These are phyloP conservation scores for Eupithecia subfuscata DNA, from an alignment of 2,888 invertebrate genomes.

Conservation along the genomic window DNA sequence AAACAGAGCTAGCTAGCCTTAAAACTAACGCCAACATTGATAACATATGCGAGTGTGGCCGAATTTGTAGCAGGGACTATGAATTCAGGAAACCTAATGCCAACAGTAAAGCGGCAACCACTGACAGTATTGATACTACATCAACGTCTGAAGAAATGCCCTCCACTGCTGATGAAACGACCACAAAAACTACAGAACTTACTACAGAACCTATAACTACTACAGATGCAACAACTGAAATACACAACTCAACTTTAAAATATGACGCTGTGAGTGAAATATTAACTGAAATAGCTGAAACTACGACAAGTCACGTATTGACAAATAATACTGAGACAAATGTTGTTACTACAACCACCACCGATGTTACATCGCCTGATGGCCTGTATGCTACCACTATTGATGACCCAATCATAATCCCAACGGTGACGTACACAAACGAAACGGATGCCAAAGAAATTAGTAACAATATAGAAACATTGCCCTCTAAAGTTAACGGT, in stretches of 20 bases:
- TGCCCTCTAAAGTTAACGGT: constrained; percentile 58
- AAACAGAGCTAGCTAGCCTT: constrained; percentile 79
- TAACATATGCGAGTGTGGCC: constrained; percentile 82
- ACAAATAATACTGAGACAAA: constrained; percentile 31
- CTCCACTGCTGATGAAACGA: constrained; percentile 27
- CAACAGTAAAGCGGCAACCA: constrained; percentile 38
- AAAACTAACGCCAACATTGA: constrained; percentile 76
- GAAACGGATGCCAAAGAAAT: constrained; percentile 52
- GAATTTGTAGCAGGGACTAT: constrained; percentile 77
- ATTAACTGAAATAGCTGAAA: constrained; percentile 27
- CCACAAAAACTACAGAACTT: constrained; percentile 31
- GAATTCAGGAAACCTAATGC: constrained; percentile 67
- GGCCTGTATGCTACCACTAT: constrained; percentile 27
- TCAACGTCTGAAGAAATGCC: constrained; percentile 10
- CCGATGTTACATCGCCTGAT: constrained; percentile 32
- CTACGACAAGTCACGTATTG: constrained; percentile 21
- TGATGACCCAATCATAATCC: constrained; percentile 68
- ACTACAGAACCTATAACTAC: constrained; percentile 31
- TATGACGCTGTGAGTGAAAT: constrained; percentile 27
- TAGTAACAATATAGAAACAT: constrained; percentile 66
- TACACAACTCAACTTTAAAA: constrained; percentile 26
- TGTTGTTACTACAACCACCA: constrained; percentile 24
- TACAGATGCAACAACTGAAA: constrained; percentile 33
- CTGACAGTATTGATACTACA: constrained; percentile 29
- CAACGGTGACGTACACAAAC: constrained; percentile 60